Evolutionary conservation across 1,140 invertebrate genomes (phyloP), one percentile per base, ranked within the genome.

Genomic region (Lepidurus apus): DNA sequence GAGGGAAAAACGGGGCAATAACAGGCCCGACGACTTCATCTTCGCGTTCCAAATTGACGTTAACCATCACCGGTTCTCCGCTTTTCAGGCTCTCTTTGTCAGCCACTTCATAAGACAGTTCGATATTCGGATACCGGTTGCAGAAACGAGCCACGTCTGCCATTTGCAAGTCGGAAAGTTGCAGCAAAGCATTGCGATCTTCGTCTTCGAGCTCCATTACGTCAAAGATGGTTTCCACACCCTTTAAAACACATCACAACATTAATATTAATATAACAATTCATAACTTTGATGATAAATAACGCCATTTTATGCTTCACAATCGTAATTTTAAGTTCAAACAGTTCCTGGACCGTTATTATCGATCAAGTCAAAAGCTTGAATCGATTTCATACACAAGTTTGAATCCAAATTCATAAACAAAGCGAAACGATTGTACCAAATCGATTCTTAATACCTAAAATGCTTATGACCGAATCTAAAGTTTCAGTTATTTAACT

Each of bases 91-190:
- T 83, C 75, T 96, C 93, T 81, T 94, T 94, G 74, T 95, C 92
- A 74, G 91, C 86, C 3, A 99, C 92, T 85, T 99, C 95, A 81
- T 97, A 98, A 1, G 91, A 92, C 80, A 99, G 89, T 83, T 99
- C 98, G 82, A 99, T 98, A 85, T 99, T 99, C 0, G 98, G 98
- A 87, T 99, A 99, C 42, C 96, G 88, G 87, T 99, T 99, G 84
- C 97, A 99, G 87, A 99, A 99, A 74, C 94, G 88, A 0, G 97
- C 98, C 0, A 99, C 97, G 85, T 99, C 97, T 0, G 94, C 93
- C 92, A 99, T 97, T 87, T 99, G 93, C 0, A 87, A 82, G 74
- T 97, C 92, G 0, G 88, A 90, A 80, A 99, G 86, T 82, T 95
- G 91, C 53, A 99, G 85, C 10, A 99, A 85, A 79, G 92, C 90